Evolutionary conservation across 2,797 vertebrate genomes (phyloP).

Genomic region (Salmo trutta): DNA sequence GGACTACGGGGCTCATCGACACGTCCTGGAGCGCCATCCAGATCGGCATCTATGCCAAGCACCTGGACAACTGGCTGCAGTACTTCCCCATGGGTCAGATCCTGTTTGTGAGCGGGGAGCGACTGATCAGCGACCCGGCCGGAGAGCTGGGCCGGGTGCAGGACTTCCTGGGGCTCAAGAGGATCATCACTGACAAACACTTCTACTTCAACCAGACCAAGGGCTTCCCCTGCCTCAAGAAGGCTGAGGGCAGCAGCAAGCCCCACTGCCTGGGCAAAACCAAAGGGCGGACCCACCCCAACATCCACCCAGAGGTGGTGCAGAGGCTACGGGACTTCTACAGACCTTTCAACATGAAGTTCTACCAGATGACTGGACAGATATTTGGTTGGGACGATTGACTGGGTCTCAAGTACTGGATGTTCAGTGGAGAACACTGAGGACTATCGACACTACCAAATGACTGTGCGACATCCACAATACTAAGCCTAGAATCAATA

Average conservation of each 20-base stretch:
- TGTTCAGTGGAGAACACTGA: conserved; percentile 10
- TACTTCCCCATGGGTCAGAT: conserved; percentile 83
- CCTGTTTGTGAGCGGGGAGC: conserved; percentile 83
- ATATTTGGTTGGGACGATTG: conserved; percentile 76
- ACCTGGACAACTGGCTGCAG: conserved; percentile 87
- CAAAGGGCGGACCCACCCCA: conserved; percentile 83
- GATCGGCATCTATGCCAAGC: conserved; percentile 86
- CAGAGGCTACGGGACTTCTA: conserved; percentile 81
- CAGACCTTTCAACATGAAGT: conserved; percentile 83
- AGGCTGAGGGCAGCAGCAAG: conserved; percentile 84
- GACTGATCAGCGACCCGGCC: conserved; percentile 81
- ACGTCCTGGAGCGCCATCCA: conserved; percentile 84
- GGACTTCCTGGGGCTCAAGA: conserved; percentile 83
- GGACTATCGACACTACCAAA: conserved; percentile 8
- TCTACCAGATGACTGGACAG: conserved; percentile 83
- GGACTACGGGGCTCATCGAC: conserved; percentile 83
- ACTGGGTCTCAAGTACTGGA: conserved; percentile 14
- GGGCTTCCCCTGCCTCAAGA: conserved; percentile 84
- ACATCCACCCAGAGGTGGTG: conserved; percentile 79
- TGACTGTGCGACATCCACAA: conserved; percentile 12
- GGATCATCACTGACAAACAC: conserved; percentile 87
- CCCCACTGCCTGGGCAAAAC: conserved; percentile 86
- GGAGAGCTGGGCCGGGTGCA: conserved; percentile 83
- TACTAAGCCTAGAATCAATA: conserved; percentile 45
- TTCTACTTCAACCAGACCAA: conserved; percentile 89